Conservation (phyloP, 2,113 vertebrate species). For the Monarcha castaneiventris region DNA sequence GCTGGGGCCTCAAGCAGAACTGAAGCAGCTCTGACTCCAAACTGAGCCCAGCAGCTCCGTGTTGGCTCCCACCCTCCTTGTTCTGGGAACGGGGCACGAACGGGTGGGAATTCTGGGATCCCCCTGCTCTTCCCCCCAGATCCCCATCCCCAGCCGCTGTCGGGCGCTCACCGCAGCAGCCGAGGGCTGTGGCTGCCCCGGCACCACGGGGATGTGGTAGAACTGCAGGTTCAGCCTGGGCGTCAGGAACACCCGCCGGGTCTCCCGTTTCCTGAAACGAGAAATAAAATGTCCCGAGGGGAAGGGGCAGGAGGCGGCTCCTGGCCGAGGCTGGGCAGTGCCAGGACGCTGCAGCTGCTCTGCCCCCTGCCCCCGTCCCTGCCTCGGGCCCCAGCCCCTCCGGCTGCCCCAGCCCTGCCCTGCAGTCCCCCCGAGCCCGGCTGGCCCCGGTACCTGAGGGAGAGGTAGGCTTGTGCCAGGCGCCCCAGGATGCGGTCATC, state of each 20-base stretch:
- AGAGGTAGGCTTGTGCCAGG: constrained; percentile 85
- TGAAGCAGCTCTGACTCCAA: background rate
- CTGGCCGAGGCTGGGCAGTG: background rate
- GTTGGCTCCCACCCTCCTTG: background rate
- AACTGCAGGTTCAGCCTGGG: constrained; percentile 87
- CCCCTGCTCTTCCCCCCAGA: background rate
- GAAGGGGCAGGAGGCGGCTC: background rate
- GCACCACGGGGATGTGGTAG: constrained; percentile 87
- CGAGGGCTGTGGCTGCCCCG: background rate
- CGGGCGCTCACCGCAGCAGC: constrained; percentile 56
- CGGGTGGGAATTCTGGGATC: background rate
- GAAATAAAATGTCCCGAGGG: background rate
- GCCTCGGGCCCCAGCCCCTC: background rate
- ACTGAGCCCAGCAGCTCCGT: background rate
- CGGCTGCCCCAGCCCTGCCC: background rate
- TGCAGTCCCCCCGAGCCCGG: background rate
- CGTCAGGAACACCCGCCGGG: constrained; percentile 82
- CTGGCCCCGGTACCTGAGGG: constrained; percentile 73
- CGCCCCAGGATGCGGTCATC: constrained; percentile 86
- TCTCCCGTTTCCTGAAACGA: constrained; percentile 84
- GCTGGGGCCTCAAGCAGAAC: background rate
- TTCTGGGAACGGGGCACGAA: background rate
- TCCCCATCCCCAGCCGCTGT: accelerated
- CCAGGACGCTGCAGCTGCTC: background rate
- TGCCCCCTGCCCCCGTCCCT: accelerated